Conservation (phyloP, 2,888 invertebrate species). For the Rhagonycha fulva region DNA sequence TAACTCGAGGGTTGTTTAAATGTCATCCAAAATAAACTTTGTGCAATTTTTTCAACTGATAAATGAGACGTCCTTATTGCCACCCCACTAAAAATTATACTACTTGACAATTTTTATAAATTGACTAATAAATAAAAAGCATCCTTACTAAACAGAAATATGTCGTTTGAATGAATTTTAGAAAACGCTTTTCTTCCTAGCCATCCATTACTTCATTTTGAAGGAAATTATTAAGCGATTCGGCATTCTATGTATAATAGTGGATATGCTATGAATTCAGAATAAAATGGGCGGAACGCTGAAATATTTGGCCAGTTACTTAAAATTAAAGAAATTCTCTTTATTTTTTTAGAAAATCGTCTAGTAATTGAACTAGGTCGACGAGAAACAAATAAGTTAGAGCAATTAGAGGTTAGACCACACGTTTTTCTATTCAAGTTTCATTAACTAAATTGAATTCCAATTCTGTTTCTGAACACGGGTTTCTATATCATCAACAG, state of each 20-base stretch:
- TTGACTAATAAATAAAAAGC: not conserved
- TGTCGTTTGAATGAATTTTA: not conserved
- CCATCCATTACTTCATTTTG: not conserved
- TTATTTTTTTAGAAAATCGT: too few species aligned
- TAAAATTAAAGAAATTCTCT: not conserved
- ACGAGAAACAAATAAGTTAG: too few species aligned
- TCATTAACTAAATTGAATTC: not conserved
- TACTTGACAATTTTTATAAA: not conserved
- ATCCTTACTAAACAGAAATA: not conserved
- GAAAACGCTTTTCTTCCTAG: not conserved
- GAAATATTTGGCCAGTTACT: not conserved
- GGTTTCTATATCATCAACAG: not conserved
- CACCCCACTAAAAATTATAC: not conserved
- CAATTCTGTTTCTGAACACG: not conserved
- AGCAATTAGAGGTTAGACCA: not conserved
- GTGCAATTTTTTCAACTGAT: not conserved
- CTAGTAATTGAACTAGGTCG: too few species aligned
- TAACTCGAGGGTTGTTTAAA: not conserved
- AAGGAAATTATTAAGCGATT: not conserved
- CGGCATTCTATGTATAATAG: not conserved
- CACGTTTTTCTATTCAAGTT: not conserved
- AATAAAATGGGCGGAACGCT: not conserved
- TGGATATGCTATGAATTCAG: not conserved
- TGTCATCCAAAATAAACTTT: not conserved
- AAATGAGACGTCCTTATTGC: not conserved